Conservation (phyloP, 2,888 invertebrate species). For the Phlogophora meticulosa region DNA sequence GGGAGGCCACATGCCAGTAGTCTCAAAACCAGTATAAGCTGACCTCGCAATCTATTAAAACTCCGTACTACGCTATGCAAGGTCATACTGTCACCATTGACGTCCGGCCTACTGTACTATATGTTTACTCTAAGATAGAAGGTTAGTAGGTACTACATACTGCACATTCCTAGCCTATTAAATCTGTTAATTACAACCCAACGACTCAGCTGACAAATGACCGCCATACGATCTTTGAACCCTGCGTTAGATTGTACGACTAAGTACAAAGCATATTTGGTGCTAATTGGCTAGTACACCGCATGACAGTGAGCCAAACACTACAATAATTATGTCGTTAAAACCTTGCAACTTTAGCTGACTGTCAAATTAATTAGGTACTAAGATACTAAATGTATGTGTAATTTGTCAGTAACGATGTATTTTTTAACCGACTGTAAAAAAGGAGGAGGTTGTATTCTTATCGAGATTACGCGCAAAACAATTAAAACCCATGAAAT, state of each 20-base stretch:
- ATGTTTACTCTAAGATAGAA: too few relatives aligned
- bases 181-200: slow-evolving; percentile 34
- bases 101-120: too few relatives aligned
- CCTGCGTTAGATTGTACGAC: slow-evolving; percentile 35
- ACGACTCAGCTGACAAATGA: slow-evolving; percentile 6
- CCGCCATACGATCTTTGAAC: slow-evolving; percentile 43
- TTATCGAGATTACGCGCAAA: too few relatives aligned
- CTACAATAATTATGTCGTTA: slow-evolving; percentile 24
- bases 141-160: not conserved
- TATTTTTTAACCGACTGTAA: too few relatives aligned
- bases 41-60: too few relatives aligned
- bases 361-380: slow-evolving; percentile 25
- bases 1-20: too few relatives aligned
- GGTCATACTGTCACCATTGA: too few relatives aligned
- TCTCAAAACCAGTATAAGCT: too few relatives aligned
- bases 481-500: too few relatives aligned
- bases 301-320: slow-evolving; percentile 25
- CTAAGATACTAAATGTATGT: not conserved
- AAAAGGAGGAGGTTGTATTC: too few relatives aligned
- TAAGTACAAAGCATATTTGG: slow-evolving; percentile 12
- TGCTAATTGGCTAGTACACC: slow-evolving; percentile 50
- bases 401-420: too few relatives aligned
- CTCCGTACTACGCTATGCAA: too few relatives aligned
- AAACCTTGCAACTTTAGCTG: slow-evolving; percentile 16
- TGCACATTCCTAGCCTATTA: slow-evolving; percentile 10